Evolutionary conservation across 2,888 invertebrate genomes (phyloP), one percentile per base, ranked within the genome.

Genomic region (Parascotia fuliginaria): DNA sequence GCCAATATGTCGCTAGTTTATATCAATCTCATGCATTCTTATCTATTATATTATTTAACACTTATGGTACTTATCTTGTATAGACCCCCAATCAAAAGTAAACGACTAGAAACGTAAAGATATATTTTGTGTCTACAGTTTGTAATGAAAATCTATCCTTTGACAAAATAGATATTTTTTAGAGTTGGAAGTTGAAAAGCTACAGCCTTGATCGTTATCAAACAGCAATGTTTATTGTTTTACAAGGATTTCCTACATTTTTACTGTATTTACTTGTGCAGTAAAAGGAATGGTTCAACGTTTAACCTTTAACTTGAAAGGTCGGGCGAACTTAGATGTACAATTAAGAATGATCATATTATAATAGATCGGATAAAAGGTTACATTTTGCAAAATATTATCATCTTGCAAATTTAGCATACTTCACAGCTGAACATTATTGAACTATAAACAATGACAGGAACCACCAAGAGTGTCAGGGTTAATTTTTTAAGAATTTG

Each of bases 301-400:
- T 24, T 49, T 66, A 57, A 60, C 55, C 60, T 67, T 70, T 70
- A 57, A 44, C 36, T 51, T 16, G 29, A 68, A 59, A 68, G 70
- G 70, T 58, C 37, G 62, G 36, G 11, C 42, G 54, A 52, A 52
- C 28, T 58, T 7, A 51, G 46, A 51, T 40, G 53, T 14, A 45
- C 51, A 37, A 55, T 55, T 45, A 61, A 54, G 50, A 39, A 44
- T 40, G 48, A 57, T 46, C 45, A 48, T 51, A 50, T 61, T 57
- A 5, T n/a, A 3, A 46, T 52, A 55, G 52, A 50, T 44, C 32
- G 31, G 45, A 48, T 55, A 13, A 56, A 63, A 60, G 61, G 65
- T 55, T 50, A 52, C 32, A 11, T 41, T 42, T 55, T 39, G 27
- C 51, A 52, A 34, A 44, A 42, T 40, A 31, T 24, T 22, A 7